Conservation (phyloP, 2,797 vertebrate species). For the Falco columbarius region DNA sequence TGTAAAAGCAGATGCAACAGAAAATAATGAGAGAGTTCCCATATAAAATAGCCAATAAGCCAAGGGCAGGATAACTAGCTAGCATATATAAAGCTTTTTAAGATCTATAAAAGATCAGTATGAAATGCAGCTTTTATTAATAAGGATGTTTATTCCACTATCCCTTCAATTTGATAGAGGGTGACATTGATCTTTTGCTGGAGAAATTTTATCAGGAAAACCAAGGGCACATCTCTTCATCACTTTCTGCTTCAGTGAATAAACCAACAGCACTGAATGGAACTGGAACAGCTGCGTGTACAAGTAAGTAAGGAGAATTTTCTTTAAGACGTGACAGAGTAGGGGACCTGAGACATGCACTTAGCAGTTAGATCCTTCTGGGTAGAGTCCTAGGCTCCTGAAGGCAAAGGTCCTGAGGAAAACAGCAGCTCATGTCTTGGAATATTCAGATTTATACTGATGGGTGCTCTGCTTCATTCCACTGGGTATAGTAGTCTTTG, state of each 20-base stretch:
- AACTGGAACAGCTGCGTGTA: constrained; percentile 72
- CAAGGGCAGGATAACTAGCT: not conserved
- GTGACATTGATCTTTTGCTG: constrained; percentile 89
- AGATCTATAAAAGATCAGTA: not conserved
- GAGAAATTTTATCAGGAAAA: constrained; percentile 85
- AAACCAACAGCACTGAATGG: constrained; percentile 67
- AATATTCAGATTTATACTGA: not conserved
- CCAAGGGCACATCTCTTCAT: constrained; percentile 78
- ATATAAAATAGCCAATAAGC: not conserved
- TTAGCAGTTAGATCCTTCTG: not conserved
- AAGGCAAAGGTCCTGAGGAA: not conserved
- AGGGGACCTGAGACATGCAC: not conserved
- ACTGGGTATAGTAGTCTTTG: not conserved
- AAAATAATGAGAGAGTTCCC: not conserved
- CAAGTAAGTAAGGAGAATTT: constrained; percentile 79
- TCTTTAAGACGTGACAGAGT: not conserved
- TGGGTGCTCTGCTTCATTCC: not conserved
- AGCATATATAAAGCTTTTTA: not conserved
- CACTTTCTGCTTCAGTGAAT: constrained; percentile 75
- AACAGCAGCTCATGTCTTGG: not conserved
- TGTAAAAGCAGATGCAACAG: not conserved
- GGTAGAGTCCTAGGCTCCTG: not conserved
- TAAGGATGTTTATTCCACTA: not conserved
- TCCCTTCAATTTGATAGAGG: constrained; percentile 80
- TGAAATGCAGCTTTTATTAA: not conserved